A percentile compares a stretch with the other conserved stretches of the same genome.
Evolutionary conservation across 2,113 vertebrate genomes (phyloP).

Genomic region (Panthera tigris): DNA sequence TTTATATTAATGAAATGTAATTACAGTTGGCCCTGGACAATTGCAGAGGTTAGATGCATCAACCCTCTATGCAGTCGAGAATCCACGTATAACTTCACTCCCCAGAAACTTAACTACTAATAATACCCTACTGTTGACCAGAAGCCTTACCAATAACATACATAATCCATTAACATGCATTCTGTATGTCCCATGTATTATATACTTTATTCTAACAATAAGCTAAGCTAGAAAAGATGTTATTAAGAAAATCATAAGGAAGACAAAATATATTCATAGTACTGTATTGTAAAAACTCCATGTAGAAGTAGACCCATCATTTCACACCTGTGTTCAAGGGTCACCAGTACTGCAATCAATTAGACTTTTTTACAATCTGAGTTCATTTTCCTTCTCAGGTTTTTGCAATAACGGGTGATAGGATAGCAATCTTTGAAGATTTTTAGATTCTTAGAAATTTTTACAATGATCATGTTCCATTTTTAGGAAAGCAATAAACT

Average conservation of each 20-base stretch:
- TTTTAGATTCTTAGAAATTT: background rate
- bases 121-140: background rate
- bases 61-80: background rate
- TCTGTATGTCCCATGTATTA: background rate
- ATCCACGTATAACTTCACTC: background rate
- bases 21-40: background rate
- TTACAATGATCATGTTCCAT: background rate
- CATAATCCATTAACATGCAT: background rate
- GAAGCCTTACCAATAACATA: background rate
- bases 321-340: background rate
- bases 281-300: background rate
- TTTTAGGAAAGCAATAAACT: constrained; percentile 33
- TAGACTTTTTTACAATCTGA: background rate
- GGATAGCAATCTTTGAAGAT: background rate
- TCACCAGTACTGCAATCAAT: background rate
- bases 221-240: background rate
- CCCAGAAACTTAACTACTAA: background rate
- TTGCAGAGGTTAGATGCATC: background rate
- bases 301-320: background rate
- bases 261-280: background rate
- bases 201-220: background rate
- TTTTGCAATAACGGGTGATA: background rate
- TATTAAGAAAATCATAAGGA: background rate
- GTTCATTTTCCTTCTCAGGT: constrained; percentile 19
- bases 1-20: background rate